Evolutionary conservation across 2,113 vertebrate species (phyloP).

Genomic region (Podiceps cristatus): DNA sequence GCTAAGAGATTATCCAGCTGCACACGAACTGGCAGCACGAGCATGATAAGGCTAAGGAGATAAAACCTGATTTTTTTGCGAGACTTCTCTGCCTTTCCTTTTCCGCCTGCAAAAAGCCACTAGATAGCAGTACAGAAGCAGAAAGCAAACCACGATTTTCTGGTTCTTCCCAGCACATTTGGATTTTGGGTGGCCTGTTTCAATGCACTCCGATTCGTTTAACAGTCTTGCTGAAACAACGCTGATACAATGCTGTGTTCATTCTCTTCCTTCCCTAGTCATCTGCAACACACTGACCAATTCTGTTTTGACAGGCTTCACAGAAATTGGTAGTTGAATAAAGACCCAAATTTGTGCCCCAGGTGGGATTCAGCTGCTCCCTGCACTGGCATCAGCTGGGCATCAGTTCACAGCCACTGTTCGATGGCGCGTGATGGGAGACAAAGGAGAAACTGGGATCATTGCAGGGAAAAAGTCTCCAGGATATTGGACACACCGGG

Average conservation of each 20-base stretch:
- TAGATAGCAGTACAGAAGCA: constrained; percentile 1
- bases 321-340: not conserved
- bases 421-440: not conserved
- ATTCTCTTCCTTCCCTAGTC: not conserved
- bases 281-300: not conserved
- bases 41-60: not conserved
- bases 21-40: not conserved
- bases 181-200: not conserved
- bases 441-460: not conserved
- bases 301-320: not conserved
- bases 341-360: not conserved
- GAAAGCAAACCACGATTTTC: not conserved
- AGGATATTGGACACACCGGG: not conserved
- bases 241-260: not conserved
- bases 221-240: not conserved
- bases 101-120: not conserved
- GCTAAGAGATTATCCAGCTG: not conserved
- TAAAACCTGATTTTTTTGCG: not conserved
- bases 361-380: not conserved
- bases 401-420: not conserved
- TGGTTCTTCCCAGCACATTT: not conserved
- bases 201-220: not conserved
- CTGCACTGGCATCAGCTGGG: not conserved
- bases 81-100: not conserved
- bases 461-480: not conserved